A percentile compares a stretch with the other conserved stretches of the same genome.
phyloP scores from a whole-genome alignment of 2,888 invertebrate genomes.

The Lingula anatina region DNA sequence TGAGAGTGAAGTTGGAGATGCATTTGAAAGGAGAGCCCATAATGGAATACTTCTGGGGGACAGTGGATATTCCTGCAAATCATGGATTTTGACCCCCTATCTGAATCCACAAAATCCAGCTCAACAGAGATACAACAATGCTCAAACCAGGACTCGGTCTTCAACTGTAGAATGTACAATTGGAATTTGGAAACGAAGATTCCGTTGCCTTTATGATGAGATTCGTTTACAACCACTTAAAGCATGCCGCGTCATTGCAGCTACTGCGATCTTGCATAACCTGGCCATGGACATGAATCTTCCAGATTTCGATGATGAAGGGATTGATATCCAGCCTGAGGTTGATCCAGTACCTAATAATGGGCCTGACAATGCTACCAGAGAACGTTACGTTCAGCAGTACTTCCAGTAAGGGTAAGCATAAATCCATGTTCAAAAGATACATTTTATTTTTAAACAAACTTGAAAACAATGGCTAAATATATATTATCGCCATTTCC shows the following conservation, averaged over 20 bases:
- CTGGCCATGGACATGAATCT: constrained; percentile 3
- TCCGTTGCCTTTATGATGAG: constrained; percentile 3
- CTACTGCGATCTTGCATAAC: constrained; percentile 5
- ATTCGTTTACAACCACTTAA: constrained; percentile 4
- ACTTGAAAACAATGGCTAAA: no score
- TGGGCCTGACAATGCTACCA: neutral
- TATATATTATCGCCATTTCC: no score
- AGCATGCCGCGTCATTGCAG: constrained; percentile 5
- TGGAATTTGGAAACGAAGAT: constrained; percentile 7
- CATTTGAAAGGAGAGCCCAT: constrained; percentile 7
- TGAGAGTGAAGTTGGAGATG: constrained; percentile 6
- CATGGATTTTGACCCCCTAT: constrained; percentile 9
- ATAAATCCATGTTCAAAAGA: neutral
- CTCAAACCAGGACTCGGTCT: constrained; percentile 6
- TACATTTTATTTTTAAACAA: neutral
- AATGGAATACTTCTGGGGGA: constrained; percentile 6
- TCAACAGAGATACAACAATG: constrained; percentile 5
- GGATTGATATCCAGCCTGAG: neutral
- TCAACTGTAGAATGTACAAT: constrained; percentile 4
- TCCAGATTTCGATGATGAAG: neutral
- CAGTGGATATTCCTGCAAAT: constrained; percentile 10
- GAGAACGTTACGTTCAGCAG: neutral
- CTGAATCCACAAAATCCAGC: constrained; percentile 3
- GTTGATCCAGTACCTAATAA: neutral
- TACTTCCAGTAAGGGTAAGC: neutral